Evolutionary conservation across 2,888 invertebrate genomes (phyloP), one percentile per base, ranked within the genome.

Genomic region (Anthrax anthrax): DNA sequence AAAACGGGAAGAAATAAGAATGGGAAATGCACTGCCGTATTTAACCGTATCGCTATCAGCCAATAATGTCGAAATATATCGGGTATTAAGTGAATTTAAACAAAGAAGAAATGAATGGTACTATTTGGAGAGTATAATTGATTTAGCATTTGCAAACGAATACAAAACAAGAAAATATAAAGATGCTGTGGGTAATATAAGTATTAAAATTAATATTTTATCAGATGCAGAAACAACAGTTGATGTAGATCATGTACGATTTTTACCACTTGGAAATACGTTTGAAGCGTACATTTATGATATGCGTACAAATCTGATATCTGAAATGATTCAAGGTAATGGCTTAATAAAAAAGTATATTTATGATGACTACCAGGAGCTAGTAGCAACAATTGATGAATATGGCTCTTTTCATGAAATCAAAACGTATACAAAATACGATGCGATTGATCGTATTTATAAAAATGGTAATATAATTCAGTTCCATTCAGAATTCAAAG

Each of bases 51-150:
- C 37, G 1, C 12, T 48, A 12, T 39, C 23, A 3, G 9, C 23
- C 17, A 37, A 43, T 10, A 34, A 18, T 3, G 17, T 34, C 2
- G 40, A n/a, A 9, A 18, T 46, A 1, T 9, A 32, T 13, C 27
- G 36, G 1, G 23, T 49, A 1, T 10, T 49, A n/a, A 44, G 49
- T 42, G 39, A 38, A 40, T 34, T 44, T 14, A 49, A 49, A 18
- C 42, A 41, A 17, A 16, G 18, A 27, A 8, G 41, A 8, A 37
- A 49, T 19, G 39, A 49, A 27, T 49, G 49, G 49, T 32, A 44
- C 5, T 46, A 49, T 17, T 27, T 49, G 17, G 49, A 49, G 32
- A 12, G 41, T 4, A 37, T 44, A 16, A 36, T 46, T 4, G 43
- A 49, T 38, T 13, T 46, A 3, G n/a, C 4, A 1, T 16, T 18